These are phyloP conservation scores for Emydura subglobosa DNA, from an alignment of 2,113 vertebrate genomes.

Conservation along the genomic window DNA sequence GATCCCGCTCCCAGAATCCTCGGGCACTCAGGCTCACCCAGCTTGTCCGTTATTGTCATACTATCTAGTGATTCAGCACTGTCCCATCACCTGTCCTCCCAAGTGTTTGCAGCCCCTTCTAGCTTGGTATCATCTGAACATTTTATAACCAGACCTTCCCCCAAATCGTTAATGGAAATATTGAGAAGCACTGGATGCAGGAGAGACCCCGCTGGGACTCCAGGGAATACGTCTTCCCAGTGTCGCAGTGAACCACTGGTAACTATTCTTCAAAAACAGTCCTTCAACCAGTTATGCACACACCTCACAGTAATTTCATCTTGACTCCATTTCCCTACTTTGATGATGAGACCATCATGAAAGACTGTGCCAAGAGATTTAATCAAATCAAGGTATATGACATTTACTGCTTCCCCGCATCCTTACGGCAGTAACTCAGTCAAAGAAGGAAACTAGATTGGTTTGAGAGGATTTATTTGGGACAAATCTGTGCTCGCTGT, in stretches of 20 bases:
- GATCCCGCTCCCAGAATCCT: no score
- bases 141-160: neutral
- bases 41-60: no score
- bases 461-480: neutral
- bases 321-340: neutral
- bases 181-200: neutral
- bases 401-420: neutral
- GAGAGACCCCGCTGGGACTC: no score
- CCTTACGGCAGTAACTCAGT: neutral
- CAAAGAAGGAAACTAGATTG: neutral
- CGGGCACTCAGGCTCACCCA: no score
- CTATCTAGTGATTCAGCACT: no score
- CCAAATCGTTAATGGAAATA: neutral
- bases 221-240: neutral
- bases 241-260: no score
- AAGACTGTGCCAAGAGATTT: neutral
- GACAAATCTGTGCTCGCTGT: neutral
- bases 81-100: no score
- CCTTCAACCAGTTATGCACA: neutral
- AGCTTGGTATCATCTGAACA: neutral
- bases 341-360: neutral
- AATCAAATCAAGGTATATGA: neutral
- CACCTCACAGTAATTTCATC: neutral
- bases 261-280: no score
- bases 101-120: neutral